Conservation (phyloP, 1,140 invertebrate species). For the Drosophila albomicans region DNA sequence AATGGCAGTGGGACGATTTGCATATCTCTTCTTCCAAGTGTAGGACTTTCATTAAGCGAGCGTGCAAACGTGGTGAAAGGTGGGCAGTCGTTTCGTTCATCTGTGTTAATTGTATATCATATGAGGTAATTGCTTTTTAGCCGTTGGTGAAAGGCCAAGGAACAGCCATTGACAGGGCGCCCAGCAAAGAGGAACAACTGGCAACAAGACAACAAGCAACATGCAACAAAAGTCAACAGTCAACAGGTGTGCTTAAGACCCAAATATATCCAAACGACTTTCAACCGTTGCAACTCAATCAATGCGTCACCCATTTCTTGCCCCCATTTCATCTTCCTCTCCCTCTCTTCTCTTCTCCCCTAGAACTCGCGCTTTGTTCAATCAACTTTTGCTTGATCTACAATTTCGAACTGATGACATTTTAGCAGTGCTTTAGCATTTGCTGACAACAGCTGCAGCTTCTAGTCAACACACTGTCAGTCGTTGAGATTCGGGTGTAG, state of each 20-base stretch:
- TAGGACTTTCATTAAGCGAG: conserved; percentile 65
- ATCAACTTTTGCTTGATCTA: conserved; percentile 79
- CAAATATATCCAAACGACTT: conserved; percentile 9
- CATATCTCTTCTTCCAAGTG: conserved; percentile 59
- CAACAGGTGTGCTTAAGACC: conserved; percentile 15
- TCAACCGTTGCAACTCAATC: conserved; percentile 35
- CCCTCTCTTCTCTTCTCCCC: neutral
- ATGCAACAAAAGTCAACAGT: too few relatives aligned
- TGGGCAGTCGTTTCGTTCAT: conserved; percentile 19
- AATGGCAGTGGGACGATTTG: conserved; percentile 78
- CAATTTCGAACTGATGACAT: conserved; percentile 77
- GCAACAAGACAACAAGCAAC: neutral
- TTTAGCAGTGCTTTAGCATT: conserved; percentile 41
- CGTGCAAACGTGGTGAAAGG: conserved; percentile 55
- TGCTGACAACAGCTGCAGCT: conserved; percentile 12
- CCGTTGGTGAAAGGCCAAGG: conserved; percentile 55
- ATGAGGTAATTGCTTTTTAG: conserved; percentile 42
- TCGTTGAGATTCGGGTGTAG: neutral
- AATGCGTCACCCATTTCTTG: conserved; percentile 13
- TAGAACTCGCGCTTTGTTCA: conserved; percentile 61
- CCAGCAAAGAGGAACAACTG: neutral
- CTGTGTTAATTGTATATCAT: conserved; percentile 73
- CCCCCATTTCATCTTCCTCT: neutral
- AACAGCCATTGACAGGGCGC: conserved; percentile 37
- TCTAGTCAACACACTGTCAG: neutral